Conservation (phyloP, 2,797 vertebrate genomes). For the Adrianichthys oophorus region DNA sequence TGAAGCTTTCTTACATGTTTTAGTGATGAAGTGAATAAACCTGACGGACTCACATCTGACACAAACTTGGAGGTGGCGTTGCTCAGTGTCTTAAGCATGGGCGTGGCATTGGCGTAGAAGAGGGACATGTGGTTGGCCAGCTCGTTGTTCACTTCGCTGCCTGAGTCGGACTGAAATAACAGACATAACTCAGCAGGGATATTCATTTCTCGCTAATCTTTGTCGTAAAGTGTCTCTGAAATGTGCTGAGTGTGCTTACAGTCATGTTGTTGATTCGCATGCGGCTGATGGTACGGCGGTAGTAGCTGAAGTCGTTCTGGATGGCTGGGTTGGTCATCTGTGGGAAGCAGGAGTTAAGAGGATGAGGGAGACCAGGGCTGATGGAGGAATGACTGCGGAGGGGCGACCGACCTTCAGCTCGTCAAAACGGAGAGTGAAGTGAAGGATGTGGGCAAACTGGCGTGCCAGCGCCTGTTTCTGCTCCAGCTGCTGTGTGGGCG, state of each 20-base stretch:
- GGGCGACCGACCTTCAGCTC: constrained; percentile 88
- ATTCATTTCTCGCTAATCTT: no score
- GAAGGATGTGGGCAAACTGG: constrained; percentile 96
- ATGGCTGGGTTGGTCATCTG: constrained; percentile 98
- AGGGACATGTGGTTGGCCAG: constrained; percentile 98
- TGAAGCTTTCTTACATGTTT: not conserved
- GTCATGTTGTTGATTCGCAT: constrained; percentile 95
- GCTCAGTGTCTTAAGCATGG: constrained; percentile 97
- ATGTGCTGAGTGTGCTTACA: constrained; percentile 70
- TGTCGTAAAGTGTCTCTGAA: no score
- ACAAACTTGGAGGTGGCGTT: constrained; percentile 97
- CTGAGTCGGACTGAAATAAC: constrained; percentile 81
- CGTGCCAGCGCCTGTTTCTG: constrained; percentile 98
- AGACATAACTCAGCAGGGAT: no score
- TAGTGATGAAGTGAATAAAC: no score
- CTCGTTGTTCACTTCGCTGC: constrained; percentile 96
- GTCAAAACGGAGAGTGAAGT: constrained; percentile 96
- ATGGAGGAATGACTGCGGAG: no score
- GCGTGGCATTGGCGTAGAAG: constrained; percentile 94
- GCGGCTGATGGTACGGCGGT: constrained; percentile 93
- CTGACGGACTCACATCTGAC: constrained; percentile 83
- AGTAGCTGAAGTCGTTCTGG: constrained; percentile 99
- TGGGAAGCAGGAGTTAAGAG: not conserved
- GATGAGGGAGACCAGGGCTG: not conserved
- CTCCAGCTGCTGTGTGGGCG: constrained; percentile 96